Evolutionary conservation across 2,113 vertebrate genomes (phyloP).

Genomic region (Rhea pennata): DNA sequence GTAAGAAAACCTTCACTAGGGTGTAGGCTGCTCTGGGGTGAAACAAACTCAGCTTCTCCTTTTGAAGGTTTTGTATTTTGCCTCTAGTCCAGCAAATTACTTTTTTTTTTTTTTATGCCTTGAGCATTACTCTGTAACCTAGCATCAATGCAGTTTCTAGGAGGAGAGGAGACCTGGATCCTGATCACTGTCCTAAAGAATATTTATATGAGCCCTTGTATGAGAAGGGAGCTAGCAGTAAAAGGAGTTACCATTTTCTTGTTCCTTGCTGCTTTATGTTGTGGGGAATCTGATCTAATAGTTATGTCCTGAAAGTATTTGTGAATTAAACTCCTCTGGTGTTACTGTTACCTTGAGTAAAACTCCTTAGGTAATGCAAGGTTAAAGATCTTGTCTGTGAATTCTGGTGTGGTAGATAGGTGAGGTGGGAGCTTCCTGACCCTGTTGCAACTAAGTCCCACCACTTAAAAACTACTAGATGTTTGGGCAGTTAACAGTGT

Average conservation of each 20-base stretch:
- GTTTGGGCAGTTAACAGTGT: neutral
- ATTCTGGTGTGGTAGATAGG: neutral
- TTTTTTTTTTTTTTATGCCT: neutral
- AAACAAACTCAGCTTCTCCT: too few relatives aligned
- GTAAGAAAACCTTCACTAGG: neutral
- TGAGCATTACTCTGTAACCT: neutral
- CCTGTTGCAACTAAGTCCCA: neutral
- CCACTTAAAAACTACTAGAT: neutral
- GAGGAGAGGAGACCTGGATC: neutral
- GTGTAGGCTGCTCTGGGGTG: neutral
- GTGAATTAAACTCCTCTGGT: neutral
- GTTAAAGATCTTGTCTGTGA: neutral
- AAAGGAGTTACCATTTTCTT: neutral
- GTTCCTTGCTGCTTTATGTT: neutral
- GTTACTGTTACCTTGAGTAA: neutral
- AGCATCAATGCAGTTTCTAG: neutral
- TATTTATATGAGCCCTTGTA: neutral
- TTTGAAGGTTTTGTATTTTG: too few relatives aligned
- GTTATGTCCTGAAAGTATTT: neutral
- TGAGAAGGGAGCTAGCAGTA: fast-evolving
- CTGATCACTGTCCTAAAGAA: neutral
- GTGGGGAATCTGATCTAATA: neutral
- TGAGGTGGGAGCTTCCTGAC: neutral
- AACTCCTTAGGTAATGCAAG: neutral
- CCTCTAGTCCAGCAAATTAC: too few relatives aligned